Conservation (phyloP, 2,113 vertebrate genomes). For the Formicarius rufipectus region DNA sequence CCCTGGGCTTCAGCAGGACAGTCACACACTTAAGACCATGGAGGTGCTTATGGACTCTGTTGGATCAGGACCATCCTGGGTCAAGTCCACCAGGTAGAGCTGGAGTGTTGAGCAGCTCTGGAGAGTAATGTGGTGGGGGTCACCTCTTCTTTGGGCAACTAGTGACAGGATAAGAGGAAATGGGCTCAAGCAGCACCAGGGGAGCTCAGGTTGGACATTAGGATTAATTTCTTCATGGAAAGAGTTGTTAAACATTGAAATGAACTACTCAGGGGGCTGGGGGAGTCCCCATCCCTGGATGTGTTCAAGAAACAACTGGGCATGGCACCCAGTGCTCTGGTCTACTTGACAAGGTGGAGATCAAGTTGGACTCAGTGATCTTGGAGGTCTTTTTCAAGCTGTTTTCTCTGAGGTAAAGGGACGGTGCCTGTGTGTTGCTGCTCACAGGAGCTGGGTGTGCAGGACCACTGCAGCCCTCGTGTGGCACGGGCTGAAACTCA, state of each 20-base stretch:
- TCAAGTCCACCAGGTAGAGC: accelerated
- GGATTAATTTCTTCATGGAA: background rate
- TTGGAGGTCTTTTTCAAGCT: background rate
- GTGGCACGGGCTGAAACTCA: accelerated
- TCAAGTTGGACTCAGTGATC: background rate
- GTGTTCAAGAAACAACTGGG: background rate
- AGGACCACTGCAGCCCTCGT: background rate
- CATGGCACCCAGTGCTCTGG: background rate
- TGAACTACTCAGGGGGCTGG: background rate
- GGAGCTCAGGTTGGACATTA: background rate
- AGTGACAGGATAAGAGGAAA: background rate
- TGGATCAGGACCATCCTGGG: background rate
- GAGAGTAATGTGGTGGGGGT: background rate
- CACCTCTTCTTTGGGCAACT: background rate
- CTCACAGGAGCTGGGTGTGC: background rate
- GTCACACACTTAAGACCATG: accelerated
- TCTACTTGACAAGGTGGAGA: background rate
- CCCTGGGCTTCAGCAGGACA: background rate
- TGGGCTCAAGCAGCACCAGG: background rate
- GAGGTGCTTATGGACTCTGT: background rate
- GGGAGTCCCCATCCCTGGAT: background rate
- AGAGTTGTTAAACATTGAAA: background rate
- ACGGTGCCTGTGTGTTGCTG: accelerated
- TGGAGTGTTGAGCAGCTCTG: background rate
- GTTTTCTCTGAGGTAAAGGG: background rate